Conservation (phyloP, 2,888 invertebrate species). For the Cetonia aurata region DNA sequence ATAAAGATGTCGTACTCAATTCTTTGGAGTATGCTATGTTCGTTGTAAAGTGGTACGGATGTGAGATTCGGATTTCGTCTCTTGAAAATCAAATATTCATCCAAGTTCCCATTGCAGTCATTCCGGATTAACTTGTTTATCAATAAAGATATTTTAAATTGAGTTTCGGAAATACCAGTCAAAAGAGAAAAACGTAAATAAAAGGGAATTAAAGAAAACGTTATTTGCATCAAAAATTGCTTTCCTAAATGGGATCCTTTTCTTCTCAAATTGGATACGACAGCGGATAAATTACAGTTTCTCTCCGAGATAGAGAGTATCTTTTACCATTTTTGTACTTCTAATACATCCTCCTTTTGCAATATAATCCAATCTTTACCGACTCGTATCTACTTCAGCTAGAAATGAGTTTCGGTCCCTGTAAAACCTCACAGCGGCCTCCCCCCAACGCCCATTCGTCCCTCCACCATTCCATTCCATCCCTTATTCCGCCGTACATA, state of each 20-base stretch:
- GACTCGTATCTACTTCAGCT: conserved; percentile 37
- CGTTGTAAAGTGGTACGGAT: too few species aligned
- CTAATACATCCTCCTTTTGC: conserved; percentile 31
- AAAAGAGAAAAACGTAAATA: conserved; percentile 13
- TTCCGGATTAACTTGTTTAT: conserved; percentile 1
- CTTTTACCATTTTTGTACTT: conserved; percentile 33
- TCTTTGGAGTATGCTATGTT: too few species aligned
- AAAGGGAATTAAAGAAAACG: conserved; percentile 28
- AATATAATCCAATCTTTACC: conserved; percentile 40
- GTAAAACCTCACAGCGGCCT: conserved; percentile 8
- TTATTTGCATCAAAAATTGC: conserved; percentile 29
- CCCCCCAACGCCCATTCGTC: not conserved
- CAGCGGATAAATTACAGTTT: conserved; percentile 37
- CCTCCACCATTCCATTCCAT: not conserved
- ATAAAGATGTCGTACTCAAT: too few species aligned
- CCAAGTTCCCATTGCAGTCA: too few species aligned
- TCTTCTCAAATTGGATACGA: conserved; percentile 25
- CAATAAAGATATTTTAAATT: conserved; percentile 19
- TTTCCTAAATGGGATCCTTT: conserved; percentile 14
- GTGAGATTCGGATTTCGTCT: too few species aligned
- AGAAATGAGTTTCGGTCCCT: conserved; percentile 37
- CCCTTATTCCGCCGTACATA: conserved; percentile 2
- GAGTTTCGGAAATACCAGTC: conserved; percentile 5
- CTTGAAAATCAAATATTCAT: too few species aligned
- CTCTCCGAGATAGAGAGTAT: conserved; percentile 16